Conservation (phyloP, 2,888 invertebrate species). For the Perizoma affinitatum region DNA sequence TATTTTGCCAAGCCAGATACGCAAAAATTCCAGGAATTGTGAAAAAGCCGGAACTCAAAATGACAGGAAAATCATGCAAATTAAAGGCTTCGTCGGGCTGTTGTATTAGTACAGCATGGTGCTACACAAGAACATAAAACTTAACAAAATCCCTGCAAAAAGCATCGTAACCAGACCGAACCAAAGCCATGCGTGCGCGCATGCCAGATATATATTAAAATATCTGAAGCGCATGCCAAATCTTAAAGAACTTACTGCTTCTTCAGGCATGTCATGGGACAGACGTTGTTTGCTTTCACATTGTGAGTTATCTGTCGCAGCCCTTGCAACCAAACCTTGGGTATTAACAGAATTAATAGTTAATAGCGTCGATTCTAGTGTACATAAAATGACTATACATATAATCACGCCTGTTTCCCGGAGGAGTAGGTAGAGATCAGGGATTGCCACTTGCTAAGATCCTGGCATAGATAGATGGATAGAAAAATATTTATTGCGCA, state of each 20-base stretch:
- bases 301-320: slow-evolving; percentile 98
- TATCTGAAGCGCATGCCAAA: slow-evolving; percentile 22
- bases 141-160: not conserved
- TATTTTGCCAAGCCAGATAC: too few relatives aligned
- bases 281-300: slow-evolving; percentile 99
- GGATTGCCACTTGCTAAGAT: too few relatives aligned
- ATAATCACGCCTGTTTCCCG: too few relatives aligned
- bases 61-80: too few relatives aligned
- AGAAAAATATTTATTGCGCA: too few relatives aligned
- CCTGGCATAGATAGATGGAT: too few relatives aligned
- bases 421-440: too few relatives aligned
- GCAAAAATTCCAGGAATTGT: too few relatives aligned
- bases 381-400: too few relatives aligned
- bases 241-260: slow-evolving; percentile 96
- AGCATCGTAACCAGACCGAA: slow-evolving; percentile 2
- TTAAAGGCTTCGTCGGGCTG: too few relatives aligned
- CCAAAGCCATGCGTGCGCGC: slow-evolving; percentile 14
- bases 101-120: not conserved
- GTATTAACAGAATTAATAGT: slow-evolving; percentile 28
- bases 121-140: not conserved
- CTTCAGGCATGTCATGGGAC: slow-evolving; percentile 98
- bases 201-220: slow-evolving; percentile 9
- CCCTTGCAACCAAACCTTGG: slow-evolving; percentile 97
- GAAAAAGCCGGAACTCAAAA: too few relatives aligned
- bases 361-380: too few relatives aligned